These are phyloP conservation scores for Sinotaia quadrata DNA, from an alignment of 2,888 invertebrate species.

Conservation along the genomic window DNA sequence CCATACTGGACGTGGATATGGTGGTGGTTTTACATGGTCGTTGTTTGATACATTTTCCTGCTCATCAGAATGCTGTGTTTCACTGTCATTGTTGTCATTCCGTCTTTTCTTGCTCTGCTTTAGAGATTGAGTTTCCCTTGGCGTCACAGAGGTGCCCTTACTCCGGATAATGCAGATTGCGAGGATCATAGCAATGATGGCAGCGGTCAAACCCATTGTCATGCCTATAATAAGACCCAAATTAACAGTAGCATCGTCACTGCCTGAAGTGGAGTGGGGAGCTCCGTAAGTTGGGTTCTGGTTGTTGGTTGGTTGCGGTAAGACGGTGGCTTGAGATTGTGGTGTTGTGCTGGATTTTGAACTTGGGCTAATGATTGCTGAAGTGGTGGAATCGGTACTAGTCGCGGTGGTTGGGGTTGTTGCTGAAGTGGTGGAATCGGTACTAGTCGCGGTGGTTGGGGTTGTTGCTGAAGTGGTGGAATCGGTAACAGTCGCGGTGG, in stretches of 20 bases:
- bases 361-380: background rate
- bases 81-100: background rate
- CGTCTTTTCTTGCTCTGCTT: no score
- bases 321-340: background rate
- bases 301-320: background rate
- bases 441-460: background rate
- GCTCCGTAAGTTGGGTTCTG: background rate
- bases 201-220: constrained; percentile 26
- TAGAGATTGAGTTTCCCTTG: background rate
- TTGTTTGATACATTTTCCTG: no score
- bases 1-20: no score
- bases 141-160: constrained; percentile 5
- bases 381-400: background rate
- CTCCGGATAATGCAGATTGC: constrained; percentile 21
- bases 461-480: constrained; percentile 1
- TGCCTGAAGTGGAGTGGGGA: background rate
- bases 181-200: constrained; percentile 7
- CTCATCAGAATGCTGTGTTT: background rate
- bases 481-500: background rate
- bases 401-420: constrained; percentile 1
- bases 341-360: background rate
- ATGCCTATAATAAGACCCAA: constrained; percentile 32
- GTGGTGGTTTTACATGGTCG: no score
- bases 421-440: background rate
- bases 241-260: constrained; percentile 18